Evolutionary conservation across 2,888 invertebrate species (phyloP), one percentile per base, ranked within the genome.

Genomic region (Xanthia togata): DNA sequence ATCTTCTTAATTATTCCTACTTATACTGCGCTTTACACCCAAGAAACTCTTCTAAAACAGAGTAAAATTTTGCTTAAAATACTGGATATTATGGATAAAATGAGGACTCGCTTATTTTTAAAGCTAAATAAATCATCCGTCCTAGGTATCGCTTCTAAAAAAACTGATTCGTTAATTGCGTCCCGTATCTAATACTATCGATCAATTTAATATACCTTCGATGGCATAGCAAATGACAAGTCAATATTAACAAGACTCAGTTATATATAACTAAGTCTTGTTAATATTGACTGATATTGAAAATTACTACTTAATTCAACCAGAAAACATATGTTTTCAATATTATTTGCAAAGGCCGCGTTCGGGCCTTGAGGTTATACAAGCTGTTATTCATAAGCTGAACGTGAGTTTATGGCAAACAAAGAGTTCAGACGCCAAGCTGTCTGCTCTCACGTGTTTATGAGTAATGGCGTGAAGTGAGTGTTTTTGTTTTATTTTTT

Each of bases 291-390:
- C n/a, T n/a, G n/a, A n/a, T n/a, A n/a, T n/a, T n/a, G n/a, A 57
- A 74, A 53, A 74, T 35, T 6, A 55, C 26, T 6, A 55, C 26
- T 68, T 0, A 0, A 35, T 14, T 53, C 20, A 9, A 31, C 20
- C 70, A 73, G 60, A 81, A 81, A 81, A 64, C 38, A 67, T 62
- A 82, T 69, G 67, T 73, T 81, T 84, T 76, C 78, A 84, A 88
- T 82, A 89, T 88, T 91, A 93, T 92, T 92, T 88, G 91, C 92
- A 90, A 93, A 93, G 91, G 90, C 83, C 90, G 77, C 17, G 50
- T 71, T 79, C 44, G 38, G 73, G 76, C 88, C 88, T 89, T 86
- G 86, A 76, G 60, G 78, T 67, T 50, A 78, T 65, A 81, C 82
- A 83, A 81, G 82, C 82, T 81, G 84, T 76, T 86, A 84, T 86